Evolutionary conservation across 2,797 vertebrate genomes (phyloP).

Genomic region (Hapalemur alaotrensis): DNA sequence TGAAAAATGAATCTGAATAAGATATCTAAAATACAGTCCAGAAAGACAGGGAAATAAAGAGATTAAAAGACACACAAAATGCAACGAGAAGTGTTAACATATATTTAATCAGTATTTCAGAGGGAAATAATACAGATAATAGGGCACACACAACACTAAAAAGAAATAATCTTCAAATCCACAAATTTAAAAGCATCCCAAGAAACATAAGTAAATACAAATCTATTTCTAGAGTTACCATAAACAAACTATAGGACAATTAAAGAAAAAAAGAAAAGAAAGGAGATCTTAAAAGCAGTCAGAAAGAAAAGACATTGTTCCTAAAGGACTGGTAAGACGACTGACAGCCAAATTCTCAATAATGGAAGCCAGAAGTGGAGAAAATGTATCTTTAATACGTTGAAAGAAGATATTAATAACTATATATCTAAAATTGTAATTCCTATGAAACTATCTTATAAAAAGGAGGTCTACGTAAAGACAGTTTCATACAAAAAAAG

Average conservation of each 20-base stretch:
- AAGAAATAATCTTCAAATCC: neutral
- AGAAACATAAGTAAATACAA: neutral
- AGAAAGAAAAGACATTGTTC: neutral
- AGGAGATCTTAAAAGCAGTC: neutral
- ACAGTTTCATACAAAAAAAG: neutral
- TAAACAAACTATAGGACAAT: neutral
- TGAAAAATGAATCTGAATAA: neutral
- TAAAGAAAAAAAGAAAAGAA: neutral
- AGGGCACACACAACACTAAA: neutral
- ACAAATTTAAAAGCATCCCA: neutral
- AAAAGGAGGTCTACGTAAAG: neutral
- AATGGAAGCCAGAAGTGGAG: neutral
- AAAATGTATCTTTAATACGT: neutral
- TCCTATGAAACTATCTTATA: neutral
- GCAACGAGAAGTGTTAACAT: neutral
- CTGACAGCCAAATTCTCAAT: neutral
- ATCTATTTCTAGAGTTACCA: neutral
- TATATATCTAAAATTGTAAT: neutral
- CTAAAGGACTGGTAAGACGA: neutral
- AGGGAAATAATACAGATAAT: neutral
- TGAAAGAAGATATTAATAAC: neutral
- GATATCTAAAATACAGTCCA: neutral
- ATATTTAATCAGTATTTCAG: neutral
- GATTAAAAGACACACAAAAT: neutral
- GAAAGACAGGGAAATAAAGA: neutral